phyloP scores from a whole-genome alignment of 2,113 vertebrate genomes.

The Ochotona curzoniae region DNA sequence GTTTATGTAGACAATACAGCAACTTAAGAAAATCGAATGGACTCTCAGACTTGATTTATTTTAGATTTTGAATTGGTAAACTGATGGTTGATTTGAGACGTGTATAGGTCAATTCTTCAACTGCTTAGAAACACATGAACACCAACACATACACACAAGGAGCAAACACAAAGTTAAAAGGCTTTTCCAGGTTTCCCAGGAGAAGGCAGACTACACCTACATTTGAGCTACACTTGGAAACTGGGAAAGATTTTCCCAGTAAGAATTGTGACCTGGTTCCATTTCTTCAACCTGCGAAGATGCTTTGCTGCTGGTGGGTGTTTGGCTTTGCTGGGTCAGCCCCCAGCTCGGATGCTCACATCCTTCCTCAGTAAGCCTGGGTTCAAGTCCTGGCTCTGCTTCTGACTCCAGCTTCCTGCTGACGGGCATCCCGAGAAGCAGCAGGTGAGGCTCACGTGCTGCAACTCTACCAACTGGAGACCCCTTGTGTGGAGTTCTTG shows the following conservation, averaged over 20 bases:
- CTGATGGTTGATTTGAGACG: background rate
- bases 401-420: too few species aligned
- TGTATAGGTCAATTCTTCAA: constrained; percentile 35
- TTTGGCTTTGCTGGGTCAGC: too few species aligned
- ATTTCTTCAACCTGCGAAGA: background rate
- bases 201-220: constrained; percentile 49
- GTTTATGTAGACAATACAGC: background rate
- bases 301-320: too few species aligned
- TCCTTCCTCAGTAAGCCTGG: too few species aligned
- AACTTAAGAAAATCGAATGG: background rate
- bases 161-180: background rate
- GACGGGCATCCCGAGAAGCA: too few species aligned
- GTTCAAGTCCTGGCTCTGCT: too few species aligned
- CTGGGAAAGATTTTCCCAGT: constrained; percentile 53
- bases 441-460: too few species aligned
- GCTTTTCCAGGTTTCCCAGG: constrained; percentile 60
- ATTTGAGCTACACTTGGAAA: background rate
- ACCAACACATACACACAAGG: background rate
- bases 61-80: background rate
- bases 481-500: too few species aligned
- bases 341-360: too few species aligned
- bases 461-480: too few species aligned
- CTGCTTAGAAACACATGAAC: background rate
- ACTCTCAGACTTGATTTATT: background rate
- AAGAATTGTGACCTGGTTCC: background rate